Base-by-base conservation (phyloP, 2,797 vertebrate species). In the Urophycis tenuis region DNA sequence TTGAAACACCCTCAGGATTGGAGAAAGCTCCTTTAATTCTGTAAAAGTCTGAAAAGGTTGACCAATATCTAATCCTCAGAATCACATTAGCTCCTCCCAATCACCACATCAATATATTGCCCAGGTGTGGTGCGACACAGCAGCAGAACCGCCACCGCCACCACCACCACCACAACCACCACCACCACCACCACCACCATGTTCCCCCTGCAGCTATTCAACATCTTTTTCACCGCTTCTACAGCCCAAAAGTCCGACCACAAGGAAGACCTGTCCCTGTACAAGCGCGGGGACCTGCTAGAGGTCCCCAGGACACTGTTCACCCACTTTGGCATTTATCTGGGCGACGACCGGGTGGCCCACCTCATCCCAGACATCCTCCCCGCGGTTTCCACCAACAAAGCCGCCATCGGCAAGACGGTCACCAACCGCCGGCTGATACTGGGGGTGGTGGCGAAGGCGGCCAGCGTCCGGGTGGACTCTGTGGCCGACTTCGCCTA, bases 281-380 rank as follows among this genome's bases (percentile, higher is more conserved):
- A 94, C 81, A 94, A 94, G 77, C 93, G 95, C 0, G 98, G 97
- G 0, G 97, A 99, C 81, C 89, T 99, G 60, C 81, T 99, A 53
- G 96, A 99, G 84, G 97, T 98, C 36, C 94, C 96, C 34, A 92
- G 98, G 82, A 96, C 96, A 0, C 89, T 98, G 17, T 96, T 99
- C 82, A 94, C 95, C n/a, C 98, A 99, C 80, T 99, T 96, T 25
- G 98, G 98, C n/a, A 99, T 99, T 85, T 99, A 99, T 83, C 86
- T 99, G 86, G 98, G 97, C 0, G 87, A 96, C 82, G 92, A 96
- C 79, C 93, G 93, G 1, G 98, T 99, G 34, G 97, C 97, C 19
- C 98, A 99, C 81, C 87, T 99, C 84, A 98, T 99, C 86, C 98
- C 98, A 1, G 98, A 99, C 88, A 95, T 99, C 90, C 88, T 99